These are phyloP conservation scores for Orchestia grillus DNA, from an alignment of 1,140 invertebrate species.

Conservation along the genomic window DNA sequence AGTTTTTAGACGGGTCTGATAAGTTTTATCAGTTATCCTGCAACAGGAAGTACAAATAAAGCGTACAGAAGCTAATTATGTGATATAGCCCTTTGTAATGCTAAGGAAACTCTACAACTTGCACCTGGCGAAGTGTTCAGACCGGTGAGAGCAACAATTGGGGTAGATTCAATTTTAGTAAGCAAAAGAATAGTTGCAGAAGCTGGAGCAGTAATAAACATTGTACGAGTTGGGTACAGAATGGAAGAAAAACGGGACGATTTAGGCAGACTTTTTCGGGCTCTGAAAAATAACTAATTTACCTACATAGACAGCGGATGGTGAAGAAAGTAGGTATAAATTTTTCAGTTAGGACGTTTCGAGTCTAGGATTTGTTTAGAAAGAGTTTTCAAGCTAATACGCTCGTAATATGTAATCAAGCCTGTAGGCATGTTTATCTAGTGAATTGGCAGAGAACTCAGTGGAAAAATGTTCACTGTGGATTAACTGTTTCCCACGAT, in stretches of 20 bases:
- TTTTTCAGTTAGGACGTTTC: not conserved
- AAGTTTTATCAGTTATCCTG: slow-evolving; percentile 26
- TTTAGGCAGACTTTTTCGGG: not conserved
- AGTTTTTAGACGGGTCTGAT: slow-evolving; percentile 32
- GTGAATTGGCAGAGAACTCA: not conserved
- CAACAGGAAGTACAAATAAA: slow-evolving; percentile 41
- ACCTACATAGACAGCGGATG: no score
- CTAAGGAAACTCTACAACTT: not conserved
- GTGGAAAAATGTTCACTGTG: not conserved
- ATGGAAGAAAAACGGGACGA: not conserved
- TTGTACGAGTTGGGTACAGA: not conserved
- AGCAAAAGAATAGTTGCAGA: not conserved
- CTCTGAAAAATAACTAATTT: no score
- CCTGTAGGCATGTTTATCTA: not conserved
- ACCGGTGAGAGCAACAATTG: not conserved
- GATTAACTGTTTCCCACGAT: not conserved
- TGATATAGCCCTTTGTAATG: not conserved
- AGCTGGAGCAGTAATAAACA: not conserved
- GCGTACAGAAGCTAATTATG: not conserved
- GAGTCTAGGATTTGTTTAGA: not conserved
- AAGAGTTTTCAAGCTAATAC: not conserved
- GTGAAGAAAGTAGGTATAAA: not conserved
- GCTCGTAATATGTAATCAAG: not conserved
- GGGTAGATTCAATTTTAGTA: not conserved
- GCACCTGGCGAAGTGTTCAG: not conserved